Conservation (phyloP, 2,113 vertebrate genomes). For the Mohoua ochrocephala region DNA sequence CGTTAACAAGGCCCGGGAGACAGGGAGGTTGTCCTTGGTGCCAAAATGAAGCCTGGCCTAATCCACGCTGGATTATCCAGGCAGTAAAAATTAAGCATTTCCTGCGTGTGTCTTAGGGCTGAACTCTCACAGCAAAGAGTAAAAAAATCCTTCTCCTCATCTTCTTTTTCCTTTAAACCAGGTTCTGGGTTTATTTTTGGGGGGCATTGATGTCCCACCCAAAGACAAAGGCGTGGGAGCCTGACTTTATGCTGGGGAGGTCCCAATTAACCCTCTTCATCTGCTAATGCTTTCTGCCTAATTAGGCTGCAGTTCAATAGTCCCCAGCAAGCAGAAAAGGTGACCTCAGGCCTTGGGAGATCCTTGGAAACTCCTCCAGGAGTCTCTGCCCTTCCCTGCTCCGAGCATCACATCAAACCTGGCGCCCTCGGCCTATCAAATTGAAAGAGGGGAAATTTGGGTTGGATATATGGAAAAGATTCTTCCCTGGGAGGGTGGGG, state of each 20-base stretch:
- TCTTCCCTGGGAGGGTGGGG: not conserved
- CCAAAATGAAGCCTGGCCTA: not conserved
- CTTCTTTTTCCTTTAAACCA: not conserved
- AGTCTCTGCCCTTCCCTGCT: not conserved
- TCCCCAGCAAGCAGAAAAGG: not conserved
- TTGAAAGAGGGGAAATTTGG: not conserved
- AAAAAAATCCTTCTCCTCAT: not conserved
- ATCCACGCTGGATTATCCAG: not conserved
- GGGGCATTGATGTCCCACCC: not conserved
- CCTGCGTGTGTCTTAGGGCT: not conserved
- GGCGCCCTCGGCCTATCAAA: not conserved
- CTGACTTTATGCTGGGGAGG: not conserved
- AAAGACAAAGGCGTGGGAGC: not conserved
- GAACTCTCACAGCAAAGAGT: not conserved
- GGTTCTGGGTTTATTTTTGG: not conserved
- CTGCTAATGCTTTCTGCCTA: not conserved
- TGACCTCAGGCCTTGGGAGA: not conserved
- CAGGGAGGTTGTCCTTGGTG: not conserved
- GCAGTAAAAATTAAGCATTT: not conserved
- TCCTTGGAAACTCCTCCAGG: not conserved
- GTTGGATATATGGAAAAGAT: not conserved
- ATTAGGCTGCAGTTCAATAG: not conserved
- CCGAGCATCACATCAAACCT: not conserved
- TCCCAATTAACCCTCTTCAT: not conserved
- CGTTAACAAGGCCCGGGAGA: not conserved